Percentiles rank a stretch among this genome's conserved stretches.
Evolutionary conservation across 2,113 vertebrate species (phyloP).

Genomic region (Saguinus imperator): DNA sequence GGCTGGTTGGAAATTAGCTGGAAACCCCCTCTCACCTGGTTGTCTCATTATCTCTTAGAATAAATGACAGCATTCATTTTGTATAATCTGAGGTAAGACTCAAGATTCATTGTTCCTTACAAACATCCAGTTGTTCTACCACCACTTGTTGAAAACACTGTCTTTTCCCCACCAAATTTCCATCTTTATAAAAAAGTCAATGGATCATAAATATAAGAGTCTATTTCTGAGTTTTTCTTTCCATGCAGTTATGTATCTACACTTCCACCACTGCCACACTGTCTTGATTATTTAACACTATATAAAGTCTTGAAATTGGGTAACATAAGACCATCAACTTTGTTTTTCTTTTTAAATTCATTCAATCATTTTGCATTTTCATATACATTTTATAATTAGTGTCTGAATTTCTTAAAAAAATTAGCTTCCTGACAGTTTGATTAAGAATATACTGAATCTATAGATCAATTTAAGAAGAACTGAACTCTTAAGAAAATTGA

Average conservation of each 20-base stretch:
- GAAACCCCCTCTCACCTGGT: no score
- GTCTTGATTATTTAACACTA: background rate
- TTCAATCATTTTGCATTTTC: background rate
- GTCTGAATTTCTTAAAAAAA: background rate
- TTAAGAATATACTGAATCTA: background rate
- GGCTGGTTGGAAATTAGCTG: no score
- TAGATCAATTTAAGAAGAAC: background rate
- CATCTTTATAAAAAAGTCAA: conserved; percentile 7
- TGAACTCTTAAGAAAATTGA: background rate
- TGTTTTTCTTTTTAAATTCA: background rate
- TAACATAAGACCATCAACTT: background rate
- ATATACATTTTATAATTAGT: background rate
- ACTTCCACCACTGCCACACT: background rate
- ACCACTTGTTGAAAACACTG: background rate
- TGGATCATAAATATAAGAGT: background rate
- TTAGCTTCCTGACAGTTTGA: background rate
- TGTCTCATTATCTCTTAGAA: no score
- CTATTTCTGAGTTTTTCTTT: background rate
- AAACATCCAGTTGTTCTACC: background rate
- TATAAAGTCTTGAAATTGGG: background rate
- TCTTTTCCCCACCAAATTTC: background rate
- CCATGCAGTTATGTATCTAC: background rate
- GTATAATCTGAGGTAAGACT: background rate
- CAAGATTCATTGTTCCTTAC: background rate
- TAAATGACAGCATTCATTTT: background rate